A percentile compares a stretch with the other conserved stretches of the same genome.
Conservation (phyloP, 2,888 invertebrate species). For the Lasioglossum leucozonium region DNA sequence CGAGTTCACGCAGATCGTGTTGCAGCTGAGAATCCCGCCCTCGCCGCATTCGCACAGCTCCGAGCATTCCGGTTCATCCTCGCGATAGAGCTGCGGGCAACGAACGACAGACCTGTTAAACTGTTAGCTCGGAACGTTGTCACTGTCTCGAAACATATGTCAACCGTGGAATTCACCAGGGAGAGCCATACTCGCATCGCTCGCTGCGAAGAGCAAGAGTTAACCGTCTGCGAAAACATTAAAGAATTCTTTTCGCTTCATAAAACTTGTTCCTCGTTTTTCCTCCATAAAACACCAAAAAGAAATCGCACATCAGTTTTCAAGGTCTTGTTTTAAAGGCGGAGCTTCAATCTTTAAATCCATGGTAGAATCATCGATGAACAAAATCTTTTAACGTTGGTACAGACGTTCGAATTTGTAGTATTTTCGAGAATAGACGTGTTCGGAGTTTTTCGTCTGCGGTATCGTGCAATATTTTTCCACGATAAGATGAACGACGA, state of each 20-base stretch:
- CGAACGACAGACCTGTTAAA: not conserved
- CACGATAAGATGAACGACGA: too few relatives aligned
- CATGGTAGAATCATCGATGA: not conserved
- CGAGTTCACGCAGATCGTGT: conserved; percentile 94
- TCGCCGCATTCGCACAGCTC: conserved; percentile 95
- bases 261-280: not conserved
- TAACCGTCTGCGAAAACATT: too few relatives aligned
- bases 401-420: not conserved
- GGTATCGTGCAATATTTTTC: not conserved
- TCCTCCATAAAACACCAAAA: not conserved
- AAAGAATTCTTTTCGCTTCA: too few relatives aligned
- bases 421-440: not conserved
- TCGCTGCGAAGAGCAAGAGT: not conserved
- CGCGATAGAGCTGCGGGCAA: conserved; percentile 89
- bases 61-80: conserved; percentile 95
- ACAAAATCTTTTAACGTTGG: not conserved
- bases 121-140: not conserved
- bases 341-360: not conserved
- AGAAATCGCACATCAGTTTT: not conserved
- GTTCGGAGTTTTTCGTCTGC: not conserved
- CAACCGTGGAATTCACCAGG: not conserved
- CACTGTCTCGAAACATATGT: not conserved
- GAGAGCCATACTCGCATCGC: not conserved
- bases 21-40: conserved; percentile 92
- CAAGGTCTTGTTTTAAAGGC: not conserved